These are phyloP conservation scores for Gymnocheta viridis DNA, from an alignment of 2,888 invertebrate species.

Conservation along the genomic window DNA sequence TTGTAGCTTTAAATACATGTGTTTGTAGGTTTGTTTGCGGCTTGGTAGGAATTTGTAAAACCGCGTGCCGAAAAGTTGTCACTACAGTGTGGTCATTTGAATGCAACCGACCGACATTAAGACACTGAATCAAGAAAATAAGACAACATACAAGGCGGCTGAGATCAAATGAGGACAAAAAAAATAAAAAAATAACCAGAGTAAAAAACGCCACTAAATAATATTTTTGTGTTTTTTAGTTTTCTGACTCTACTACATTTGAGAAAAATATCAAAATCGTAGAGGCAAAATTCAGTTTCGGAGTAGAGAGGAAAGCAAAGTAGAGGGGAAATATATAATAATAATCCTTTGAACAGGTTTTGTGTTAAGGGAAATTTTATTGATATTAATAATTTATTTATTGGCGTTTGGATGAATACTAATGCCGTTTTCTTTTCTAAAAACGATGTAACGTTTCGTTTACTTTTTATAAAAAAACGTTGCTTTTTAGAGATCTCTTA, in stretches of 20 bases:
- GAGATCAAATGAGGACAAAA: conserved; percentile 54
- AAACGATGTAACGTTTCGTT: too few species aligned
- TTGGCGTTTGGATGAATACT: too few species aligned
- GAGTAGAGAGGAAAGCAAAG: neutral
- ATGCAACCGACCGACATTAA: conserved; percentile 68
- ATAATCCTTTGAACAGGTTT: conserved; percentile 35
- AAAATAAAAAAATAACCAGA: conserved; percentile 38
- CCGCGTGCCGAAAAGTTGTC: conserved; percentile 81
- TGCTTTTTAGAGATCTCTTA: too few species aligned
- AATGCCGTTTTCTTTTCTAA: too few species aligned
- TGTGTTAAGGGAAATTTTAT: neutral
- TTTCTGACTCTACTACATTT: neutral
- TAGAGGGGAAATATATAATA: neutral
- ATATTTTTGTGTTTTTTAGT: conserved; percentile 17
- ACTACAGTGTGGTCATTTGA: conserved; percentile 75
- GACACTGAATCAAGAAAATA: conserved; percentile 59
- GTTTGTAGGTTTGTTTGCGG: conserved; percentile 34
- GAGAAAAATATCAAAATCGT: conserved; percentile 15
- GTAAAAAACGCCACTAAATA: conserved; percentile 60
- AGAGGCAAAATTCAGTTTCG: conserved; percentile 4
- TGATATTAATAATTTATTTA: neutral
- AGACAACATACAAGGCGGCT: conserved; percentile 61
- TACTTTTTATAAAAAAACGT: too few species aligned
- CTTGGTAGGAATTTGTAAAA: conserved; percentile 76
- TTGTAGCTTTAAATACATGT: conserved; percentile 8